Conservation (phyloP, 2,888 invertebrate genomes). For the Pachydiplax longipennis region DNA sequence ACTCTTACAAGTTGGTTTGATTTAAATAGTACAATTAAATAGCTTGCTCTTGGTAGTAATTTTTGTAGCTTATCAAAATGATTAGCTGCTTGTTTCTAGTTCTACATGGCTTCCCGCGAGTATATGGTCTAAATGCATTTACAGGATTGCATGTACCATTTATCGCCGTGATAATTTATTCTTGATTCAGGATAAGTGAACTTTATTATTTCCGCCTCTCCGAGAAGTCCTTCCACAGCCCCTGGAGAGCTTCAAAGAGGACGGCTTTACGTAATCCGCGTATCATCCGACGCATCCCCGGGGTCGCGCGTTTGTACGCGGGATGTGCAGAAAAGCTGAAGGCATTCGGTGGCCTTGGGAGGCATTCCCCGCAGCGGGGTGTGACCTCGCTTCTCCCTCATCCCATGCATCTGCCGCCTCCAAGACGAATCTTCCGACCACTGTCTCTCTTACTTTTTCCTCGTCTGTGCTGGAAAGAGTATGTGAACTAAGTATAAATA, state of each 20-base stretch:
- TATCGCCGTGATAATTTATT: no score
- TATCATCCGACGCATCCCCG: neutral
- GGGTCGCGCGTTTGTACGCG: neutral
- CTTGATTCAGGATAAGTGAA: no score
- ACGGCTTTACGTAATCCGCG: neutral
- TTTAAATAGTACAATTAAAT: no score
- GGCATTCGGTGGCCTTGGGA: neutral
- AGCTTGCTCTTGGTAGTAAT: no score
- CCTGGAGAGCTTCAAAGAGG: neutral
- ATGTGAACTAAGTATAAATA: no score
- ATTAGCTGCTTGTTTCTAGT: no score
- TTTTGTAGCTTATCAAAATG: no score
- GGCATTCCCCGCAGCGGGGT: neutral
- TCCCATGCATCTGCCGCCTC: neutral
- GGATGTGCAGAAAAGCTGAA: neutral
- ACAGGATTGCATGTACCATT: no score
- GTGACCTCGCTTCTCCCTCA: neutral
- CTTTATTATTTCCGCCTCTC: neutral
- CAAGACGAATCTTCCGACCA: neutral
- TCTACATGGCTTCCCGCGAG: no score
- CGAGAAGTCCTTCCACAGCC: neutral
- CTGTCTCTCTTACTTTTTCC: neutral
- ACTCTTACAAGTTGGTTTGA: no score
- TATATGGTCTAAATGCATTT: no score
- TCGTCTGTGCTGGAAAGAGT: neutral